A percentile compares a stretch with the other conserved stretches of the same genome.
Evolutionary conservation across 2,888 invertebrate species (phyloP).

Genomic region (Cryptocheilus praepositus): DNA sequence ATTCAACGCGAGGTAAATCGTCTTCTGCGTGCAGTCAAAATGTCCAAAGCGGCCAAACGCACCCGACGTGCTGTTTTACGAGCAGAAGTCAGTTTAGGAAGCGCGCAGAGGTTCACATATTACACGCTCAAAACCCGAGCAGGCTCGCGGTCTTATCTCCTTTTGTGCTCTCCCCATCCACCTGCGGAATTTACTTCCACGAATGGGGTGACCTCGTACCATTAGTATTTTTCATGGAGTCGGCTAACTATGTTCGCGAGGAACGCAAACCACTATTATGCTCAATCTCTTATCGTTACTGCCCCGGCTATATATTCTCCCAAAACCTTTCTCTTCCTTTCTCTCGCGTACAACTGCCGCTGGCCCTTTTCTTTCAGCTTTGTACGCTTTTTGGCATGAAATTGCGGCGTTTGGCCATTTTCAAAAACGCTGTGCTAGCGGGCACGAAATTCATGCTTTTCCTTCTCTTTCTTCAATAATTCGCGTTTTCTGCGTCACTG

Average conservation of each 20-base stretch:
- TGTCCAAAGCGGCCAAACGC: not conserved
- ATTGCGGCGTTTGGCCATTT: no score
- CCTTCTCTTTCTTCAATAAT: no score
- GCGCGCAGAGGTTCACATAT: slow-evolving; percentile 48
- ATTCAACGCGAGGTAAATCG: no score
- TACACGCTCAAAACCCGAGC: slow-evolving; percentile 47
- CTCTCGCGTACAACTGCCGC: slow-evolving; percentile 19
- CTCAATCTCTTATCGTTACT: slow-evolving; percentile 65
- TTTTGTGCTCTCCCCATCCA: slow-evolving; percentile 59
- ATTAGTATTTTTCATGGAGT: slow-evolving; percentile 70
- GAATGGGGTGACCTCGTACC: slow-evolving; percentile 63
- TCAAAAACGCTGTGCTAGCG: no score
- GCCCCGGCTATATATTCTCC: slow-evolving; percentile 58
- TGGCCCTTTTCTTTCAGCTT: no score
- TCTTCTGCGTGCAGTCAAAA: slow-evolving; percentile 8
- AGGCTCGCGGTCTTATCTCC: slow-evolving; percentile 58
- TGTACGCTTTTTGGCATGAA: no score
- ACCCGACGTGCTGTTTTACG: slow-evolving; percentile 12
- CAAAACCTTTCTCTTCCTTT: slow-evolving; percentile 50
- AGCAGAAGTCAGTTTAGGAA: slow-evolving; percentile 6
- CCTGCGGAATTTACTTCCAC: slow-evolving; percentile 68
- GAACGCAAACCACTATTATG: slow-evolving; percentile 61
- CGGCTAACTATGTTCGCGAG: slow-evolving; percentile 60
- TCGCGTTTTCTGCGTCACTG: no score
- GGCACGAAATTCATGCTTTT: no score